These are phyloP conservation scores for Ceyx melanurus DNA, from an alignment of 2,113 vertebrate species.

Conservation along the genomic window DNA sequence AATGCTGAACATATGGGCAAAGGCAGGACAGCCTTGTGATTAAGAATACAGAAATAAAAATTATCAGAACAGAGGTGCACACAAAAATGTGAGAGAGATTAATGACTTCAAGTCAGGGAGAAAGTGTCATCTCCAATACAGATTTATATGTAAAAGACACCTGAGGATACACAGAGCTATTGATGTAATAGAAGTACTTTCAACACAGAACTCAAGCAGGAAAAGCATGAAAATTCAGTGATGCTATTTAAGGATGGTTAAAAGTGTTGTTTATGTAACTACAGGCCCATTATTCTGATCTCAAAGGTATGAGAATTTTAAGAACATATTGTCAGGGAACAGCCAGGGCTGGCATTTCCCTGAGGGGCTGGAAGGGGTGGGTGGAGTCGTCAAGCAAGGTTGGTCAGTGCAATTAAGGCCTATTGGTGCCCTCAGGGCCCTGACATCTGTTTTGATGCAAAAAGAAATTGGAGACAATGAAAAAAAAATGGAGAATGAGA, in stretches of 20 bases:
- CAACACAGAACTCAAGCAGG: not conserved
- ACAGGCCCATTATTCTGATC: not conserved
- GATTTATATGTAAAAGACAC: not conserved
- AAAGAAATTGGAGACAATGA: not conserved
- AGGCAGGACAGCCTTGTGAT: not conserved
- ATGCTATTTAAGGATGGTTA: not conserved
- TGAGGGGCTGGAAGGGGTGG: not conserved
- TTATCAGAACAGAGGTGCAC: not conserved
- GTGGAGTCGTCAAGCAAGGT: not conserved
- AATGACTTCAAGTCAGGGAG: not conserved
- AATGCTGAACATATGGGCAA: not conserved
- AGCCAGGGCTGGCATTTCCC: not conserved
- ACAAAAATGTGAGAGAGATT: not conserved
- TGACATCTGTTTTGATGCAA: not conserved
- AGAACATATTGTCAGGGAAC: not conserved
- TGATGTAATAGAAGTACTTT: not conserved
- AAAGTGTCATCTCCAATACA: not conserved
- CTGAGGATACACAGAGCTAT: not conserved
- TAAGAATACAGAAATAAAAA: not conserved
- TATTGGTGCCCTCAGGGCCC: not conserved
- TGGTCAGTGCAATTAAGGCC: not conserved
- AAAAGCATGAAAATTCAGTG: not conserved
- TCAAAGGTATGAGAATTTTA: not conserved
- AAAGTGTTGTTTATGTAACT: not conserved
- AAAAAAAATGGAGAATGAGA: slow-evolving; percentile 13